phyloP scores from a whole-genome alignment of 2,113 vertebrate genomes.

The Psophia crepitans region DNA sequence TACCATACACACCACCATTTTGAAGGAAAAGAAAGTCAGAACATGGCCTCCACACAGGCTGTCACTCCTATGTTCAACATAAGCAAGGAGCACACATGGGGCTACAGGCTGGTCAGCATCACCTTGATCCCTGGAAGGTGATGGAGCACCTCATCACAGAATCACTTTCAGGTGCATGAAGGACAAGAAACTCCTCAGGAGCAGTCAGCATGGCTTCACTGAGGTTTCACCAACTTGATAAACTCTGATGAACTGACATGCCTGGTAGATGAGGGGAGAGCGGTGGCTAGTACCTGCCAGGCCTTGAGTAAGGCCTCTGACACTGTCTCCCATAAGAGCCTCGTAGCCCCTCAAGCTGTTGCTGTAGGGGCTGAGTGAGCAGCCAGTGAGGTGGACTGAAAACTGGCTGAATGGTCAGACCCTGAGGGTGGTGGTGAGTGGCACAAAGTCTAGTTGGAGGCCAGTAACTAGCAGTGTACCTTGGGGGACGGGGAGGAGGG shows the following conservation, averaged over 20 bases:
- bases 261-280: background rate
- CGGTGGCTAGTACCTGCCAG: background rate
- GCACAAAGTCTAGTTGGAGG: background rate
- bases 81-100: background rate
- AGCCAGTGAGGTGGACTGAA: no score
- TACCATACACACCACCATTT: background rate
- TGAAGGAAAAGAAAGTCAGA: background rate
- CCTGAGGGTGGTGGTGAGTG: no score
- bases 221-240: no score
- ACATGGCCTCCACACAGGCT: background rate
- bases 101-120: background rate
- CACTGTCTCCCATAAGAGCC: background rate
- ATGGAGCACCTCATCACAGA: background rate
- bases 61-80: background rate
- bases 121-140: background rate
- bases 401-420: no score
- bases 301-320: background rate
- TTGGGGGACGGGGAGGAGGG: background rate
- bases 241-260: background rate
- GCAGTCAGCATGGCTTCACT: background rate
- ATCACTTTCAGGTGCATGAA: background rate
- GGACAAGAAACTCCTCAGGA: background rate
- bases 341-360: background rate
- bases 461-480: background rate
- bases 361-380: background rate